Evolutionary conservation across 2,797 vertebrate genomes (phyloP).

Genomic region (Sciaenops ocellatus): DNA sequence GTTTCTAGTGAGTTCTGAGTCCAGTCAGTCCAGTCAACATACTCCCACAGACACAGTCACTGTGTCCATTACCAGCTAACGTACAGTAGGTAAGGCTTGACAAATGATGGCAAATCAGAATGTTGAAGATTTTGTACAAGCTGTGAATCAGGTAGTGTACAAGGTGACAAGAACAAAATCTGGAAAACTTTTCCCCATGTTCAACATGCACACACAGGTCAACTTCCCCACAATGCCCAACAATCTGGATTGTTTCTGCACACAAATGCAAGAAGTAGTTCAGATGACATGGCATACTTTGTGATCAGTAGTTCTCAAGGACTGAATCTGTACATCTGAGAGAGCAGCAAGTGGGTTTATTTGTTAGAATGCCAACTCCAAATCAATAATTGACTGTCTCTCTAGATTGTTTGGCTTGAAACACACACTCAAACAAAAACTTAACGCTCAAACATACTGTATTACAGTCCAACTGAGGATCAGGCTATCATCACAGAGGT

Average conservation of each 20-base stretch:
- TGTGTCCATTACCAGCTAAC: not conserved
- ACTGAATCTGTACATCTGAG: slow-evolving; percentile 16
- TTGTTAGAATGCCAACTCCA: slow-evolving; percentile 19
- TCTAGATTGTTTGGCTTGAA: not conserved
- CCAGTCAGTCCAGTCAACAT: no score
- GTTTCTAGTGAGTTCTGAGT: not conserved
- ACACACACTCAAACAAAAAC: not conserved
- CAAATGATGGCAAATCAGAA: not conserved
- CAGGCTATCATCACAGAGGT: not conserved
- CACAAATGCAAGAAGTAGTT: not conserved
- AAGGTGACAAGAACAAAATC: not conserved
- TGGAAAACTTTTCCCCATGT: not conserved
- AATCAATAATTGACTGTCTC: slow-evolving; percentile 39
- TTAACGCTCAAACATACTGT: not conserved
- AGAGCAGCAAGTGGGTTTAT: slow-evolving; percentile 23
- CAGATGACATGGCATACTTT: not conserved
- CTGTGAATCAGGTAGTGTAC: not conserved
- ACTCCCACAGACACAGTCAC: not conserved
- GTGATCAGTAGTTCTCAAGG: not conserved
- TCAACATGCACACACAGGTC: no score
- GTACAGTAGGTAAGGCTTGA: not conserved
- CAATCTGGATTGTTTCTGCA: not conserved
- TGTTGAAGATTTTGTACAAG: not conserved
- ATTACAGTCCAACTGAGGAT: not conserved
- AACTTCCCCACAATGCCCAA: not conserved